Evolutionary conservation across 2,888 invertebrate species (phyloP), one percentile per base, ranked within the genome.

Genomic region (Pherbina coryleti): DNA sequence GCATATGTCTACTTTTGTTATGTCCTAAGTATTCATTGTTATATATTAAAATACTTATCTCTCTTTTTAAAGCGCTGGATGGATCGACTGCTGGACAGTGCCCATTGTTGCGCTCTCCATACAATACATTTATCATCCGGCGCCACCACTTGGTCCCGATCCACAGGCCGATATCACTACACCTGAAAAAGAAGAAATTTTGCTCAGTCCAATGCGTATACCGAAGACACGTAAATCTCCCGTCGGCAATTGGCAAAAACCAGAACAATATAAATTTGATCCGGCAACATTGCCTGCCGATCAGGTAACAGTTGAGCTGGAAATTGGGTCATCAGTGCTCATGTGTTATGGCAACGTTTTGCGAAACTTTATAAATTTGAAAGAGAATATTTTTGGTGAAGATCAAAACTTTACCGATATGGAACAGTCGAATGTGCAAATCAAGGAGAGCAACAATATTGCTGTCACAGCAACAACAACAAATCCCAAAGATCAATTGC

Each of bases 331-430:
- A 0, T 98, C 98, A 0, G 95, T 97, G 44, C 90, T 99, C 7
- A 93, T 96, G 84, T 92, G 98, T 0, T 98, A 98, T 86, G 99
- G 99, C 3, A 95, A 98, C 22, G 93, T 98, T 8, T 92, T 99
- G 49, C 93, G 95, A 76, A 95, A 96, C 87, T 95, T 98, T 84
- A 93, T 98, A 86, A 95, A 96, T 90, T 92, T 98, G 60, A 94
- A 98, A 92, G 98, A 99, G 91, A 99, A 99, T 87, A 97, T 99
- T 82, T 97, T 99, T 88, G 99, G 99, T 0, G 98, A 97, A 89
- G 96, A 98, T 91, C 98, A 99, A 90, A 93, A 92, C 31, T 98
- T 98, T 86, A 96, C 96, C 0, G 98, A 98, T 85, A 97, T 98
- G 95, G 95, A 95, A 83, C 93, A 94, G 82, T 91, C 90, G 14